phyloP scores from a whole-genome alignment of 2,797 vertebrate species.

The Anableps anableps region DNA sequence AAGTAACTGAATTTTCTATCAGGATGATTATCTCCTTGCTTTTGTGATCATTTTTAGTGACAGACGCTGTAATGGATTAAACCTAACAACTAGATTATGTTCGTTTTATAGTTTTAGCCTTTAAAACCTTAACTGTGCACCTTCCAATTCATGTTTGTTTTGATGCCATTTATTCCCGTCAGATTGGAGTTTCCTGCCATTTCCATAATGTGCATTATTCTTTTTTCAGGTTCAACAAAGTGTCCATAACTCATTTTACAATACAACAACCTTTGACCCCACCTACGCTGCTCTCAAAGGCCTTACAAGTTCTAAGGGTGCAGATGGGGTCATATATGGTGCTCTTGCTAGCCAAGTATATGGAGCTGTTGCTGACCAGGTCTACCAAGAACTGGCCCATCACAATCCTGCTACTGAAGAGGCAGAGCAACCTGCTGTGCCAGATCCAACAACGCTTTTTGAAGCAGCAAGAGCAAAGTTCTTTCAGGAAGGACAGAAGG shows the following conservation, averaged over 20 bases:
- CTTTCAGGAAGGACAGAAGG: constrained; percentile 85
- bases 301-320: constrained; percentile 78
- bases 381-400: constrained; percentile 65
- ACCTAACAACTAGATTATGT: not conserved
- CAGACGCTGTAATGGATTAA: not conserved
- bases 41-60: constrained; percentile 4
- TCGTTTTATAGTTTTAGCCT: too few relatives aligned
- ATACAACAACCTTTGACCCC: constrained; percentile 82
- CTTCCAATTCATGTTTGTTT: not conserved
- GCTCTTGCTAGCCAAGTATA: constrained; percentile 86
- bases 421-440: constrained; percentile 37
- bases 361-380: constrained; percentile 80
- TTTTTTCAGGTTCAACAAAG: constrained; percentile 81
- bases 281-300: constrained; percentile 84
- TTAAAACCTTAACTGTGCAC: too few relatives aligned
- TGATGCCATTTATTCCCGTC: not conserved
- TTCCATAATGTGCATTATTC: constrained; percentile 1
- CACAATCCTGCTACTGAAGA: constrained; percentile 52
- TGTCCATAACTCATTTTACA: constrained; percentile 86
- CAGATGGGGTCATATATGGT: constrained; percentile 82
- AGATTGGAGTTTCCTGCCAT: not conserved
- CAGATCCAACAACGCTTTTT: constrained; percentile 81
- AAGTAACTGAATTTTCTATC: constrained; percentile 53
- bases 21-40: not conserved
- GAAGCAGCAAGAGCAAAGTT: constrained; percentile 86